Evolutionary conservation across 1,140 invertebrate genomes (phyloP), one percentile per base, ranked within the genome.

Genomic region (Papilio xuthus): DNA sequence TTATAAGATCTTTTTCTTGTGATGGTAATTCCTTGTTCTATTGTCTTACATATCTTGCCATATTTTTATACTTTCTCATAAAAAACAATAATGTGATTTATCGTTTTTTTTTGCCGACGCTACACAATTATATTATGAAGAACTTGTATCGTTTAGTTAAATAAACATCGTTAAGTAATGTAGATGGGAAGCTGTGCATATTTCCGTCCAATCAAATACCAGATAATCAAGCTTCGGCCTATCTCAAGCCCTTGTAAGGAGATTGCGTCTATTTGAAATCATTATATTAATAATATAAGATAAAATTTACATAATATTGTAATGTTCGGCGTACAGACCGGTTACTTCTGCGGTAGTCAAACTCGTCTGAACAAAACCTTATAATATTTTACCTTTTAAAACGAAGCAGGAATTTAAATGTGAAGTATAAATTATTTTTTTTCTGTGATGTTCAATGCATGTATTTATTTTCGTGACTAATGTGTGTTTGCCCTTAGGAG

Each of bases 221-320:
- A 15, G 69, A 71, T 71, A 42, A 37, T 15, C 4, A 20, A 67
- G 63, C 67, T 69, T 69, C 32, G 41, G 70, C 9, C 70, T 69
- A 69, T 69, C 70, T 71, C 32, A 71, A 44, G 41, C 41, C 70
- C 70, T 71, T 71, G 70, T 71, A 71, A 42, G 70, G 70, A 42
- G n/a, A 71, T 71, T 41, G 20, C 37, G 37, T 71, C 70, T 26
- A 69, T 71, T 71, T 71, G 32, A 42, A 71, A 71, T 23, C 70
- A 41, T 42, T 71, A 20, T 71, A 44, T 44, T 44, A 18, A 44
- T 71, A 71, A 44, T 71, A 71, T 71, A 42, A 44, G 70, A 71
- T 41, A 26, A 12, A 44, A 71, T 71, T 71, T 71, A 71, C 70
- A 71, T 71, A 71, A 71, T 71, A 44, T 41, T 71, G 41, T 41